Conservation (phyloP, 2,888 invertebrate genomes). For the Amphipyra berbera region DNA sequence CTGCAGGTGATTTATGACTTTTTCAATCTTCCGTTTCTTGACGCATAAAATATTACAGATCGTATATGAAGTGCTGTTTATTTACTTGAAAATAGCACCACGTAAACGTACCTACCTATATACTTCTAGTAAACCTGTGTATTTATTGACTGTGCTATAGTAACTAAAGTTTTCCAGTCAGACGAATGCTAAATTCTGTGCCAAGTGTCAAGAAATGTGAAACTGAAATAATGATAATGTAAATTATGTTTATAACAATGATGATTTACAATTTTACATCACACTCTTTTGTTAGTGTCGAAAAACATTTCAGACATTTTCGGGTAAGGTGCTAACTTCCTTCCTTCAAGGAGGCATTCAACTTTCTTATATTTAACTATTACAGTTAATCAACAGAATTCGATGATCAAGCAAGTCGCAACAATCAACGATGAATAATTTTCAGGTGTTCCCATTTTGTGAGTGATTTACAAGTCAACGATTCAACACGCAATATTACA, state of each 20-base stretch:
- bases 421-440: not conserved
- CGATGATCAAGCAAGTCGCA: too few relatives aligned
- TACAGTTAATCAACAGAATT: too few relatives aligned
- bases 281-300: too few relatives aligned
- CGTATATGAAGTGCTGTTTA: slow-evolving; percentile 15
- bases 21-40: slow-evolving; percentile 11
- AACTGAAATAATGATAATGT: not conserved
- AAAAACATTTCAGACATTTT: too few relatives aligned
- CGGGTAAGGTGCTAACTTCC: too few relatives aligned
- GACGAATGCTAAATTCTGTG: not conserved
- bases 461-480: slow-evolving; percentile 19
- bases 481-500: slow-evolving; percentile 35
- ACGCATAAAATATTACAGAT: slow-evolving; percentile 20
- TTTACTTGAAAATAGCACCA: slow-evolving; percentile 18
- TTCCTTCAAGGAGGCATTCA: too few relatives aligned
- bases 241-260: not conserved
- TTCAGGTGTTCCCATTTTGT: slow-evolving; percentile 27
- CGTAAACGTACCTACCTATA: not conserved
- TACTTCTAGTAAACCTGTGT: slow-evolving; percentile 20
- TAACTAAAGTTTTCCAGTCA: slow-evolving; percentile 4
- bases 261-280: not conserved
- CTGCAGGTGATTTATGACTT: slow-evolving; percentile 18
- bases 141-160: slow-evolving; percentile 2
- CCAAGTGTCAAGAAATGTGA: slow-evolving; percentile 5
- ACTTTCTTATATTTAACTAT: too few relatives aligned